phyloP scores from a whole-genome alignment of 2,888 invertebrate species.

The Polylopha cassiicola region DNA sequence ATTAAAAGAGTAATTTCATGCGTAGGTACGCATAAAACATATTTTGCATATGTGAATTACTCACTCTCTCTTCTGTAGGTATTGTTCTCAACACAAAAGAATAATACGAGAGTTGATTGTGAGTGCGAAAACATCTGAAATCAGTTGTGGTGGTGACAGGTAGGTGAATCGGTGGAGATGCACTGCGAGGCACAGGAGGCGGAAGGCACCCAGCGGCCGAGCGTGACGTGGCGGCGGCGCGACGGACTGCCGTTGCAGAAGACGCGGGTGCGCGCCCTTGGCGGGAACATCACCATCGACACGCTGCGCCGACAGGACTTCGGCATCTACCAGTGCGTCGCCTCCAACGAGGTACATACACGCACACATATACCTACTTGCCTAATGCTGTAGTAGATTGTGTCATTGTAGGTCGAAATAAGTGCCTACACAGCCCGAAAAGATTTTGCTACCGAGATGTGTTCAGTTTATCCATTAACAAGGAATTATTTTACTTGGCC shows the following conservation, averaged over 20 bases:
- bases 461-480: no score
- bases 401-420: no score
- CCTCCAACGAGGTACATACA: conserved; percentile 84
- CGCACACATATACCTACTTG: no score
- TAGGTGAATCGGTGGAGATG: conserved; percentile 94
- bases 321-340: conserved; percentile 97
- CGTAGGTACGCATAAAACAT: neutral
- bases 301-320: conserved; percentile 92
- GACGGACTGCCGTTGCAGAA: conserved; percentile 90
- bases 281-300: conserved; percentile 95
- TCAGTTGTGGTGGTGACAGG: conserved; percentile 42
- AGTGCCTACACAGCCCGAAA: no score
- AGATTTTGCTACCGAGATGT: no score
- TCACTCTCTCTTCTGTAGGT: no score
- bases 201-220: conserved; percentile 93
- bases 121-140: no score
- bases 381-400: no score
- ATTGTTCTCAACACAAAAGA: no score
- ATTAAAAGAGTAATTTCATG: no score
- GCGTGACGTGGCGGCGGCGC: conserved; percentile 92
- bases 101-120: no score
- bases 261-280: conserved; percentile 85
- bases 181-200: conserved; percentile 95
- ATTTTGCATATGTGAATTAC: neutral
- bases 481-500: no score